Base-by-base conservation (phyloP, 2,797 vertebrate species). In the Limosa lapponica region DNA sequence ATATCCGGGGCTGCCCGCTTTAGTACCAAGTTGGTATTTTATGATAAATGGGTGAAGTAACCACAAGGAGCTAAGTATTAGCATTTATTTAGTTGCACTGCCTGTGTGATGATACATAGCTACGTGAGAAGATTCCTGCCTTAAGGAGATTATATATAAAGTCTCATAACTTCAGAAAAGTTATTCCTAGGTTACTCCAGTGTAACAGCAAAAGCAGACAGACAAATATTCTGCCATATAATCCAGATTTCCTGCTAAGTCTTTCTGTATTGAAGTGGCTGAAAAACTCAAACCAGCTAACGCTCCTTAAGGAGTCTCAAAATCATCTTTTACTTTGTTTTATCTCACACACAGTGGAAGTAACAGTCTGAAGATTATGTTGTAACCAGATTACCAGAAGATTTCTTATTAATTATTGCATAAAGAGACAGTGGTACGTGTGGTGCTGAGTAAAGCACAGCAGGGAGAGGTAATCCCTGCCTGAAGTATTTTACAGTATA, bases 321-420 rank as follows among this genome's bases (percentile, higher is more conserved):
- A 77, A 70, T 83, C 39, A 81, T 82, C 84, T 48, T 18, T 37
- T 79, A 28, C 54, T 39, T 92, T 95, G 81, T 70, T 93, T 87
- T 92, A 65, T 66, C 64, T 83, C 73, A 28, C 69, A 69, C 25
- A 22, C 0, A 71, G 86, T 4, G 15, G 67, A 92, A 90, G 57
- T 41, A 86, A 70, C 34, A 88, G 74, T 24, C 57, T 92, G 43
- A 80, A 74, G 85, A 91, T 57, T 73, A 41, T 57, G 48, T 28
- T 61, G 32, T 67, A 93, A 81, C 39, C 39, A 91, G 84, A 91
- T 91, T 80, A 92, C 59, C 75, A 39, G 59, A 75, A 92, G 71
- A 82, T 90, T 91, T 82, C 46, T 71, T 71, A 74, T 61, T 91
- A 94, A 90, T 85, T 94, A 61, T 20, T 67, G 64, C 39, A 72